Evolutionary conservation across 2,888 invertebrate species (phyloP).

Genomic region (Ramazzottius varieornatus): DNA sequence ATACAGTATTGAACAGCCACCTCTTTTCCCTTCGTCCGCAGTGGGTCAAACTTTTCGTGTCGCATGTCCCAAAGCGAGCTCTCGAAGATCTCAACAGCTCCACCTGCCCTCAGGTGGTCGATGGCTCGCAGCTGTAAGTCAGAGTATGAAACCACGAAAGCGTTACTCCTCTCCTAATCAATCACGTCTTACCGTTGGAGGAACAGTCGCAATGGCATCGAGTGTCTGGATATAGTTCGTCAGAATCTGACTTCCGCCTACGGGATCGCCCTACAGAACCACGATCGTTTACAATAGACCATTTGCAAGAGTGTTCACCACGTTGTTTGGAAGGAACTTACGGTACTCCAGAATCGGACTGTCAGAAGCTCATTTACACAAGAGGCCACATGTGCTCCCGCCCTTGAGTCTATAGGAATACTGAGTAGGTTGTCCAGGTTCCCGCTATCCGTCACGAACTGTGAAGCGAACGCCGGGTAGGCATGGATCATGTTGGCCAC

Average conservation of each 20-base stretch:
- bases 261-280: conserved; percentile 3
- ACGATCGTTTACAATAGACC: too few species aligned
- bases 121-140: neutral
- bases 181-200: neutral
- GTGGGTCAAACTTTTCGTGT: neutral
- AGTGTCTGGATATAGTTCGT: neutral
- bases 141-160: too few species aligned
- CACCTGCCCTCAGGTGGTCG: neutral
- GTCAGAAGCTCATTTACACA: neutral
- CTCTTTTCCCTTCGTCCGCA: neutral
- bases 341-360: neutral
- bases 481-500: neutral
- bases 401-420: neutral
- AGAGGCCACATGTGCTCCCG: neutral
- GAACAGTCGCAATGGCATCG: neutral
- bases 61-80: neutral
- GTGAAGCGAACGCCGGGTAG: neutral
- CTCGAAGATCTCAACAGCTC: neutral
- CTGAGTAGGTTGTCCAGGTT: neutral
- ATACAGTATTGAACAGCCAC: neutral
- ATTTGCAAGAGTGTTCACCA: neutral
- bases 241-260: neutral
- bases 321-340: neutral
- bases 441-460: neutral
- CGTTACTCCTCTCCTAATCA: too few species aligned